Evolutionary conservation across 1,140 invertebrate genomes (phyloP), one percentile per base, ranked within the genome.

Genomic region (Aethina tumida): DNA sequence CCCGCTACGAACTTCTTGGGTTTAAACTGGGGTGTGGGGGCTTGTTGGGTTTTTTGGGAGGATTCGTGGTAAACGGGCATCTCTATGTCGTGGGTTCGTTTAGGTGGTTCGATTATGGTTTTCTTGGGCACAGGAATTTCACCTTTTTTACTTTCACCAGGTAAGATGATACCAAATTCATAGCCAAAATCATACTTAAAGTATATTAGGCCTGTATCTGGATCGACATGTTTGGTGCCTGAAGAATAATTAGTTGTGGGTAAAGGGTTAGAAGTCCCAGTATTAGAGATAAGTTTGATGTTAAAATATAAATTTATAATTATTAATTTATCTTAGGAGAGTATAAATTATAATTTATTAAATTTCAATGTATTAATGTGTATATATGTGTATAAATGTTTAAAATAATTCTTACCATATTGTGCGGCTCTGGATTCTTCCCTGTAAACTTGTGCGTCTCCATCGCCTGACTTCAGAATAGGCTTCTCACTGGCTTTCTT

Each of bases 141-240:
- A 22, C 62, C 59, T 18, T 65, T 67, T 53, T 73, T 74, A 25
- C 72, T 68, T 57, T 79, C 76, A 16, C 78, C 77, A 4, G 81
- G 80, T 20, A 80, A 63, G 17, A 82, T 68, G 35, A 84, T 72
- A 34, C 81, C 81, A 53, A 84, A 84, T 58, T 85, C 81, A 57
- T 84, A 85, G 39, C 81, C 81, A 53, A 85, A 85, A 63, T 84
- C 81, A 55, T 84, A 84, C 63, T 85, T 84, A 69, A 84, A 84
- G 64, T 84, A 84, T 53, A 84, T 81, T 18, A 85, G 65, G 42
- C 79, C 80, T 15, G 78, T 81, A 49, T 81, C 76, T 43, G 77
- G 78, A 62, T 84, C 79, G 47, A 81, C 74, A 55, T 79, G 78
- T 62, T 83, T 83, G 42, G 78, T 80, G 57, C 81, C 81, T 83